These are phyloP conservation scores for Drosophila nr. fundita DNA, from an alignment of 2,888 invertebrate genomes.

Conservation along the genomic window DNA sequence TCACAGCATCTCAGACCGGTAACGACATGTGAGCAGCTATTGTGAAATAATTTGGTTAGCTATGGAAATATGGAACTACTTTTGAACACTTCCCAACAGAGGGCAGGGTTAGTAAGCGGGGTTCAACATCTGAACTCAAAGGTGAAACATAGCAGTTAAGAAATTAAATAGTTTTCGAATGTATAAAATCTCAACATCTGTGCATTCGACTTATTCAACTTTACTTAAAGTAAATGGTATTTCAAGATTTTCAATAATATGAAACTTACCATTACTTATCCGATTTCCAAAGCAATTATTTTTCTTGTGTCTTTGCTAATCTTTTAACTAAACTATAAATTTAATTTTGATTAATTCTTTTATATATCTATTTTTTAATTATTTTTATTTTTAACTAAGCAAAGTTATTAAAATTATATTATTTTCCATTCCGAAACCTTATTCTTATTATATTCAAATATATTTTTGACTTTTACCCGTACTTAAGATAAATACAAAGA, in stretches of 20 bases:
- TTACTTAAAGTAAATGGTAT: not conserved
- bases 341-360: not conserved
- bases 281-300: not conserved
- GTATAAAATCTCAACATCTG: not conserved
- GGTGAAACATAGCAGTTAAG: constrained; percentile 7
- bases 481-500: not conserved
- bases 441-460: not conserved
- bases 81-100: not conserved
- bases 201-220: not conserved
- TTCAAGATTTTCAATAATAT: not conserved
- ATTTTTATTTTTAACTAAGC: not conserved
- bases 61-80: constrained; percentile 7
- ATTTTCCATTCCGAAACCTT: not conserved
- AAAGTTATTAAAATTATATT: not conserved
- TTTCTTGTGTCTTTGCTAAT: not conserved
- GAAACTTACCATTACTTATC: not conserved
- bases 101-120: not conserved
- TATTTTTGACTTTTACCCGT: not conserved
- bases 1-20: constrained; percentile 27
- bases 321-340: not conserved
- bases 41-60: constrained; percentile 7
- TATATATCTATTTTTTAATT: not conserved
- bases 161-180: constrained; percentile 3
- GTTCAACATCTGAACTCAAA: constrained; percentile 16
- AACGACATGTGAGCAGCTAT: constrained; percentile 14